These are phyloP conservation scores for Caerostris extrusa DNA, from an alignment of 1,140 invertebrate species.

Conservation along the genomic window DNA sequence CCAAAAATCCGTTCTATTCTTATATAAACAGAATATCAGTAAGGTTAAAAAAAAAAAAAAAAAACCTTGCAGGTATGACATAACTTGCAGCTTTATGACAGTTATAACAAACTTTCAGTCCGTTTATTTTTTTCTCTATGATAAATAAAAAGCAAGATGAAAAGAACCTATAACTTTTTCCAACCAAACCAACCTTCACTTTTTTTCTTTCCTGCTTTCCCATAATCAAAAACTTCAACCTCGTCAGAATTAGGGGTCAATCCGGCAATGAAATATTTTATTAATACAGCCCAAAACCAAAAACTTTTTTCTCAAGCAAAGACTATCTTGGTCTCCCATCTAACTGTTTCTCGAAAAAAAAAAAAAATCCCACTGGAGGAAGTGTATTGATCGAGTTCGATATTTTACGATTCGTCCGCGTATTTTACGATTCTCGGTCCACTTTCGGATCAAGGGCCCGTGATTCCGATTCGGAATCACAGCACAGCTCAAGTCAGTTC, in stretches of 20 bases:
- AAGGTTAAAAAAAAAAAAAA: too few relatives aligned
- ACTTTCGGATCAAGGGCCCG: slow-evolving; percentile 73
- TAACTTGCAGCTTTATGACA: too few relatives aligned
- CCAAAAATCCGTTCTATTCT: too few relatives aligned
- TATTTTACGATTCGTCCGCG: slow-evolving; percentile 29
- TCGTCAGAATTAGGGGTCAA: slow-evolving; percentile 18
- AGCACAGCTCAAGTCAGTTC: background rate
- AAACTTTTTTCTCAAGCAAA: background rate
- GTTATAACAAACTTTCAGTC: background rate
- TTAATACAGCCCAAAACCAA: background rate
- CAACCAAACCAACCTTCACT: background rate
- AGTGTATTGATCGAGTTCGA: slow-evolving; percentile 25
- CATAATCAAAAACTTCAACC: background rate
- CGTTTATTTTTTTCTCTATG: background rate
- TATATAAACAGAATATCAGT: too few relatives aligned
- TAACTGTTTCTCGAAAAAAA: background rate
- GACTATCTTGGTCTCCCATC: background rate
- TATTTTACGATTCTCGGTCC: slow-evolving; percentile 62
- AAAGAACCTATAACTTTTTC: background rate
- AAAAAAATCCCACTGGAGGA: slow-evolving; percentile 4
- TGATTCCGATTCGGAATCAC: slow-evolving; percentile 58
- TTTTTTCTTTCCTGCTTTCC: background rate
- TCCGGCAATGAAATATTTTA: background rate
- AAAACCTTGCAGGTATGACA: too few relatives aligned
- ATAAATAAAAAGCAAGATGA: background rate